A percentile compares a stretch with the other conserved stretches of the same genome.
Conservation (phyloP, 1,140 invertebrate genomes). For the Cydia pomonella region DNA sequence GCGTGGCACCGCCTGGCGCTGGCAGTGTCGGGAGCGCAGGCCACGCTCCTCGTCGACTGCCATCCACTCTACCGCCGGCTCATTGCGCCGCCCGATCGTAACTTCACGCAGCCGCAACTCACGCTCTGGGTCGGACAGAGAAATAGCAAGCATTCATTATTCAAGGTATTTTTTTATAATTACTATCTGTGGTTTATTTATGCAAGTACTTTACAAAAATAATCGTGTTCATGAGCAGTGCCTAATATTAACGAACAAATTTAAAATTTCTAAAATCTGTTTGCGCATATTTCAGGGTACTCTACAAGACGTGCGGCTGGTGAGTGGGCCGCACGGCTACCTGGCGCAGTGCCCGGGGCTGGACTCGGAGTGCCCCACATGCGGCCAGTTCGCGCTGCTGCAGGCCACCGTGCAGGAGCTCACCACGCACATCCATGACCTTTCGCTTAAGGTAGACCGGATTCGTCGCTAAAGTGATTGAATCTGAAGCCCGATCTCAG, state of each 20-base stretch:
- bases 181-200: too few species aligned
- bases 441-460: slow-evolving; percentile 84
- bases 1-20: slow-evolving; percentile 93
- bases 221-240: too few species aligned
- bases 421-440: slow-evolving; percentile 84
- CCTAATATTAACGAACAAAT: too few species aligned
- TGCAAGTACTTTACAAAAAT: too few species aligned
- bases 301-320: slow-evolving; percentile 92
- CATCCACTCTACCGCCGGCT: slow-evolving; percentile 89
- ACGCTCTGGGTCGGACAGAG: slow-evolving; percentile 93
- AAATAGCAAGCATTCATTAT: slow-evolving; percentile 91
- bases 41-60: slow-evolving; percentile 92
- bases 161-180: slow-evolving; percentile 85
- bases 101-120: slow-evolving; percentile 86
- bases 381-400: slow-evolving; percentile 91
- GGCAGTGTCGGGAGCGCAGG: slow-evolving; percentile 89
- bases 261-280: not conserved
- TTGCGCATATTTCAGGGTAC: slow-evolving; percentile 84
- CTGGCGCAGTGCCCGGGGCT: slow-evolving; percentile 91
- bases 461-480: not conserved
- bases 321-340: slow-evolving; percentile 92
- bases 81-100: slow-evolving; percentile 85
- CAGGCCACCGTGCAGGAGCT: slow-evolving; percentile 88
- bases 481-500: not conserved
- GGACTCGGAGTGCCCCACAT: slow-evolving; percentile 93